Evolutionary conservation across 2,888 invertebrate genomes (phyloP).

Genomic region (Napeogenes sylphis): DNA sequence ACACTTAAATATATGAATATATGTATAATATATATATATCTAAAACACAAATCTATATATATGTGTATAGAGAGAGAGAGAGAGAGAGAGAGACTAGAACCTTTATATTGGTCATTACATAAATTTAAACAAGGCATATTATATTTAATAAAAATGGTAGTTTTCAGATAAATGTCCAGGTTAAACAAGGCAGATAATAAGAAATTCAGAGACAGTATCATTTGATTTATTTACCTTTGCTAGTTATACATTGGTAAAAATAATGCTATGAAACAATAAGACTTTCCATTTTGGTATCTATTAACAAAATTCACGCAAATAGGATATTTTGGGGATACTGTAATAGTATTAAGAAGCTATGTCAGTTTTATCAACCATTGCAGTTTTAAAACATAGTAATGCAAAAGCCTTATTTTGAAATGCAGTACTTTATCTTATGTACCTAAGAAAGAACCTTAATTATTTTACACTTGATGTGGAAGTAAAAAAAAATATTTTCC

Average conservation of each 20-base stretch:
- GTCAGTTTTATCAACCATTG: slow-evolving; percentile 33
- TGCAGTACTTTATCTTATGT: slow-evolving; percentile 71
- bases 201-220: slow-evolving; percentile 54
- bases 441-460: slow-evolving; percentile 71
- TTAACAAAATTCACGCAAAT: slow-evolving; percentile 59
- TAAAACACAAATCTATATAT: too few species aligned
- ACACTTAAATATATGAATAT: too few species aligned
- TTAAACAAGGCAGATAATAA: not conserved
- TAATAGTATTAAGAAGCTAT: slow-evolving; percentile 43
- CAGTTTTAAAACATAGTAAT: slow-evolving; percentile 49
- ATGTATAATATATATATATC: too few species aligned
- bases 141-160: too few species aligned
- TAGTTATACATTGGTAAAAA: slow-evolving; percentile 77
- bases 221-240: slow-evolving; percentile 77
- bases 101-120: too few species aligned
- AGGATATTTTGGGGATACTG: slow-evolving; percentile 46
- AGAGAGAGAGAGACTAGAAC: too few species aligned
- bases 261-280: slow-evolving; percentile 75
- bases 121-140: too few species aligned
- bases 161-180: too few species aligned
- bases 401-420: slow-evolving; percentile 61
- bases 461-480: slow-evolving; percentile 71
- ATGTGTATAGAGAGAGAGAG: too few species aligned
- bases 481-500: slow-evolving; percentile 50
- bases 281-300: slow-evolving; percentile 72